Percentiles rank a stretch among this genome's conserved stretches.
These are phyloP conservation scores for Antidorcas marsupialis DNA, from an alignment of 2,113 vertebrate genomes.

Conservation along the genomic window DNA sequence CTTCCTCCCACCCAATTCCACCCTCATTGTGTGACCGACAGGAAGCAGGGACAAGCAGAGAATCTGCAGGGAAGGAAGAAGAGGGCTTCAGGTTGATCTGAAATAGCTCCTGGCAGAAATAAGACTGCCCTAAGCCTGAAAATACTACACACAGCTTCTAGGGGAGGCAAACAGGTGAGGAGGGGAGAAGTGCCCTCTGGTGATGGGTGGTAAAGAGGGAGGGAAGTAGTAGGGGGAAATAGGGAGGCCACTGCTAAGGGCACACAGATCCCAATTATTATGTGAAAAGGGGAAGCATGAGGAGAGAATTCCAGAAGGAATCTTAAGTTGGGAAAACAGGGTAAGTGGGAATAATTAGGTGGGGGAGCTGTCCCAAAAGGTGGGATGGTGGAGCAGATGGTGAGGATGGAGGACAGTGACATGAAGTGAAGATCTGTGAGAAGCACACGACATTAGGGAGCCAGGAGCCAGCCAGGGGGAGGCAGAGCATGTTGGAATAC, in stretches of 20 bases:
- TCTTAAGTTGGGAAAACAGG: neutral
- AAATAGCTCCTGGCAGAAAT: neutral
- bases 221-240: neutral
- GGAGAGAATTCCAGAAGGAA: neutral
- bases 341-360: neutral
- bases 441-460: neutral
- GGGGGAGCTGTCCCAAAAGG: neutral
- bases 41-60: neutral
- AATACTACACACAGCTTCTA: neutral
- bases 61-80: neutral
- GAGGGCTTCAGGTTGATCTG: neutral
- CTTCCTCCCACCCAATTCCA: neutral
- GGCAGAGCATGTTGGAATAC: neutral
- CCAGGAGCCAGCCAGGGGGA: no score
- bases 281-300: neutral
- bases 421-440: neutral
- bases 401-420: neutral
- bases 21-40: accelerated
- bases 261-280: neutral
- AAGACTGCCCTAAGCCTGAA: neutral
- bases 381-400: neutral
- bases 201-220: neutral
- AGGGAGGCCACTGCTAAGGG: neutral
- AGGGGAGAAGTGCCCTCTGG: neutral
- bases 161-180: neutral